Evolutionary conservation across 2,888 invertebrate genomes (phyloP).

Genomic region (Cryptocephalus moraei): DNA sequence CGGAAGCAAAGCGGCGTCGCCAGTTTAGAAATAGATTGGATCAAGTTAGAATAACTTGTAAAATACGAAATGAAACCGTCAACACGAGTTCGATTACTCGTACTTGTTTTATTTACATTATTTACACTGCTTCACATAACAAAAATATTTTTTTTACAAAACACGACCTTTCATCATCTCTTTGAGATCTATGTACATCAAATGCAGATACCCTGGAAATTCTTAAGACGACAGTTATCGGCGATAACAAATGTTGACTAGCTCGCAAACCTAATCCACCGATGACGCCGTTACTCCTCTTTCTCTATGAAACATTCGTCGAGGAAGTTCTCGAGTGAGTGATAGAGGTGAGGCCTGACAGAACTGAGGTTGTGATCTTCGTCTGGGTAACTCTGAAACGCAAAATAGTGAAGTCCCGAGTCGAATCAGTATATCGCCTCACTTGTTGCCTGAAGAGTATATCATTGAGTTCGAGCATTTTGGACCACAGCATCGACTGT

Average conservation of each 20-base stretch:
- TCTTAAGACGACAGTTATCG: too few relatives aligned
- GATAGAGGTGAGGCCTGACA: conserved; percentile 80
- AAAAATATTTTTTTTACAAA: too few relatives aligned
- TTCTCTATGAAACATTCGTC: conserved; percentile 42
- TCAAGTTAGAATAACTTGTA: conserved; percentile 19
- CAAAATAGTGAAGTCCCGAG: too few relatives aligned
- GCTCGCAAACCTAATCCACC: too few relatives aligned
- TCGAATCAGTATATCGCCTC: conserved; percentile 20
- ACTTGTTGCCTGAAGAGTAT: conserved; percentile 91
- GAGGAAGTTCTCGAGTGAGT: conserved; percentile 78
- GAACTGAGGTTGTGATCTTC: conserved; percentile 81
- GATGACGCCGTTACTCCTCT: neutral
- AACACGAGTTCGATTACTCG: neutral
- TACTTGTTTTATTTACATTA: too few relatives aligned
- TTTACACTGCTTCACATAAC: too few relatives aligned
- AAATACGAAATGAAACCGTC: too few relatives aligned
- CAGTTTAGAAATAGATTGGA: conserved; percentile 39
- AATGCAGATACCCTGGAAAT: too few relatives aligned
- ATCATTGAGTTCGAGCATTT: conserved; percentile 72
- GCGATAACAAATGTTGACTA: too few relatives aligned
- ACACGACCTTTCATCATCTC: too few relatives aligned
- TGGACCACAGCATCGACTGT: conserved; percentile 86
- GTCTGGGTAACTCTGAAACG: conserved; percentile 85
- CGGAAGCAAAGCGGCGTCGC: conserved; percentile 39
- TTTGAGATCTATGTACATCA: too few relatives aligned